Conservation (phyloP, 2,888 invertebrate genomes). For the Cristatella mucedo region DNA sequence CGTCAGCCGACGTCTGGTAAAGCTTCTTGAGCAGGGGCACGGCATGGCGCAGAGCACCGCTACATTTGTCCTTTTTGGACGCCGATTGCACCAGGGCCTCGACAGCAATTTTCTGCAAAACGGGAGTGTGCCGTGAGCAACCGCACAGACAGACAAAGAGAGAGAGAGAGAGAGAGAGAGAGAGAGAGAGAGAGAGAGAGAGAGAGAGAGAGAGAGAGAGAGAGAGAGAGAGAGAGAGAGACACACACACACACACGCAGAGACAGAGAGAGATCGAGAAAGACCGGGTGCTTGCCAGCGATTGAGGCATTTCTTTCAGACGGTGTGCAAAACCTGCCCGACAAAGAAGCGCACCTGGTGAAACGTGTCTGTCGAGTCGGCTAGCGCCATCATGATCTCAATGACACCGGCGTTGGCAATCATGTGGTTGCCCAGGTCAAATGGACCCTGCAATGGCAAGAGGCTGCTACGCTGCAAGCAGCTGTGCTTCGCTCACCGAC, state of each 20-base stretch:
- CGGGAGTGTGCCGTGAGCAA: not conserved
- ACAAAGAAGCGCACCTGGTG: too few species aligned
- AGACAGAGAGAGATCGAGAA: too few species aligned
- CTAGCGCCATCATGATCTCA: constrained; percentile 93
- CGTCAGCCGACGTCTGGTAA: constrained; percentile 66
- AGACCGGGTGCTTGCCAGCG: too few species aligned
- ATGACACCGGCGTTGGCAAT: constrained; percentile 54
- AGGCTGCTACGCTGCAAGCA: too few species aligned
- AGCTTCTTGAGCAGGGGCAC: constrained; percentile 79
- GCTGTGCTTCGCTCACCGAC: too few species aligned
- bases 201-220: not conserved
- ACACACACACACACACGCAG: too few species aligned
- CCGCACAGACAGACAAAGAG: constrained; percentile 9
- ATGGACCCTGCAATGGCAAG: constrained; percentile 51
- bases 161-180: too few species aligned
- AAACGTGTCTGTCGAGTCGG: constrained; percentile 69
- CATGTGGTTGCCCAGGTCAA: constrained; percentile 69
- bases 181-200: too few species aligned
- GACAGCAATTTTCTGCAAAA: constrained; percentile 67
- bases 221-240: too few species aligned
- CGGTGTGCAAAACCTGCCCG: too few species aligned
- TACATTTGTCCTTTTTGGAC: constrained; percentile 89
- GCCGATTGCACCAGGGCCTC: constrained; percentile 92
- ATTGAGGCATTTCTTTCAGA: too few species aligned
- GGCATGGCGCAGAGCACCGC: constrained; percentile 70